Percentiles rank a stretch among this genome's conserved stretches.
These are phyloP conservation scores for Garrulus glandarius DNA, from an alignment of 2,797 vertebrate species.

Conservation along the genomic window DNA sequence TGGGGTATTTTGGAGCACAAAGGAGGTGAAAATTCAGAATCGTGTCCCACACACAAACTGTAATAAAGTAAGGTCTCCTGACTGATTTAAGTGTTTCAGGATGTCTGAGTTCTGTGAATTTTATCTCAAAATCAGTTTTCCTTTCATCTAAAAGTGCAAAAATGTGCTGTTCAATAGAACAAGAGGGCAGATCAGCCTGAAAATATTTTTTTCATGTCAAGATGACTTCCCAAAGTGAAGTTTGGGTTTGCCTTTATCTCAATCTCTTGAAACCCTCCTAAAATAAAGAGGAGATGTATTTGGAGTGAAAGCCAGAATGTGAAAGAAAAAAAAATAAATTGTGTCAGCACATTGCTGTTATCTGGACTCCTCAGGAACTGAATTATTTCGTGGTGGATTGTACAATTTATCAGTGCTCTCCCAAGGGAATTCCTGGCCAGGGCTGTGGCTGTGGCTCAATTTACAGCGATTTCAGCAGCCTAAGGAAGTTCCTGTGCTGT, in stretches of 20 bases:
- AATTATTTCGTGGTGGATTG: neutral
- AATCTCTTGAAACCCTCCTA: neutral
- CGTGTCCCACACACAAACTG: rapidly evolving
- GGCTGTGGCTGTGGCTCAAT: neutral
- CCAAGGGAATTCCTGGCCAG: neutral
- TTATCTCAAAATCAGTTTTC: neutral
- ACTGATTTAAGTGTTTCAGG: neutral
- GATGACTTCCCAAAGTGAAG: neutral
- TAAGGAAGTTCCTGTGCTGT: neutral
- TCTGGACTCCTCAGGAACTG: neutral
- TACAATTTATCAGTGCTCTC: neutral
- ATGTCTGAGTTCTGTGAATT: neutral
- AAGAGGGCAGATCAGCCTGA: neutral
- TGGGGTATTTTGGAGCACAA: neutral
- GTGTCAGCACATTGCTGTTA: neutral
- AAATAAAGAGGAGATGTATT: neutral
- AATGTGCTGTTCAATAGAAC: neutral
- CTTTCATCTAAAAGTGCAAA: neutral
- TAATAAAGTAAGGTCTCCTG: neutral
- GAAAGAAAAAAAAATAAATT: neutral
- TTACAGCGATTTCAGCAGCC: neutral
- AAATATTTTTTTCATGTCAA: neutral
- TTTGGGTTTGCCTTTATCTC: neutral
- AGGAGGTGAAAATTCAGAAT: neutral
- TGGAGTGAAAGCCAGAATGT: neutral